phyloP scores from a whole-genome alignment of 2,888 invertebrate genomes.

The Tupiocoris notatus region DNA sequence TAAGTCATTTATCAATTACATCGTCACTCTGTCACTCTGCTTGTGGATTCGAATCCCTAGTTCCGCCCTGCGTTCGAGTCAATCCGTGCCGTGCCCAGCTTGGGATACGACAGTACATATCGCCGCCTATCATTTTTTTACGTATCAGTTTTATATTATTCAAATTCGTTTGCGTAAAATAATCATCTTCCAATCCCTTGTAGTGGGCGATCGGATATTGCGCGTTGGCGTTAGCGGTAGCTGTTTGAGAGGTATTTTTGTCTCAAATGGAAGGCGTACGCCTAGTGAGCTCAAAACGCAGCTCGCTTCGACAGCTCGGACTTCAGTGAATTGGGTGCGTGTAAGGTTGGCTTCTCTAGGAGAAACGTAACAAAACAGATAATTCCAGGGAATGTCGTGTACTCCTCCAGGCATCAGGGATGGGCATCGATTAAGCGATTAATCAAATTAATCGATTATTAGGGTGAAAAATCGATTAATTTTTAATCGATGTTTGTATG shows the following conservation, averaged over 20 bases:
- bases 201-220: constrained; percentile 16
- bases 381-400: constrained; percentile 22
- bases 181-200: not conserved
- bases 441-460: too few relatives aligned
- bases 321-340: constrained; percentile 7
- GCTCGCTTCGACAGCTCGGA: not conserved
- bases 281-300: constrained; percentile 1
- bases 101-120: too few relatives aligned
- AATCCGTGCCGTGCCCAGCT: too few relatives aligned
- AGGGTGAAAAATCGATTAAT: too few relatives aligned
- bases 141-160: not conserved
- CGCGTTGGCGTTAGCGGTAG: constrained; percentile 17
- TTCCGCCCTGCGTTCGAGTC: too few relatives aligned
- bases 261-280: constrained; percentile 9
- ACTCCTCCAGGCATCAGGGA: constrained; percentile 1
- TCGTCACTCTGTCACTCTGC: too few relatives aligned
- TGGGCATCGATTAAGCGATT: too few relatives aligned
- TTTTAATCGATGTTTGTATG: too few relatives aligned
- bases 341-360: constrained; percentile 7
- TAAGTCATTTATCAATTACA: too few relatives aligned
- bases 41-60: too few relatives aligned
- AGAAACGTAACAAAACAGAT: constrained; percentile 21
- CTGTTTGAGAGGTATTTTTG: not conserved
- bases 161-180: not conserved
- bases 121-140: not conserved